These are phyloP conservation scores for Sibirionetta formosa DNA, from an alignment of 2,797 vertebrate species.

Conservation along the genomic window DNA sequence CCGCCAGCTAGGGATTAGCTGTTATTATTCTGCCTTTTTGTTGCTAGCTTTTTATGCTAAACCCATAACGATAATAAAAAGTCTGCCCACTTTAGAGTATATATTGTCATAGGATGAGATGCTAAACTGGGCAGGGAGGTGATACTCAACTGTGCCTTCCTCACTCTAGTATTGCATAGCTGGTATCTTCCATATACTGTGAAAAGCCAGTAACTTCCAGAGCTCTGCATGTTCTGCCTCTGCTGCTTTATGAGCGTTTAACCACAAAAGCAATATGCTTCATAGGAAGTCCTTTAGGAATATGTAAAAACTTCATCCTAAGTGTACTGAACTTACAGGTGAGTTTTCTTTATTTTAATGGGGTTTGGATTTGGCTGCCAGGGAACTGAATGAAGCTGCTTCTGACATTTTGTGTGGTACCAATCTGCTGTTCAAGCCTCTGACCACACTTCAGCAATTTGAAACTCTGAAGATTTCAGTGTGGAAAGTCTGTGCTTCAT, in stretches of 20 bases:
- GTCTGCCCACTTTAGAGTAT: not conserved
- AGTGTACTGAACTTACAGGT: not conserved
- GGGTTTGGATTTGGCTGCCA: slow-evolving; percentile 16
- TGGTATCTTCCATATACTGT: not conserved
- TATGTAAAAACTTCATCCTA: not conserved
- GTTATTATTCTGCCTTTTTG: slow-evolving; percentile 32
- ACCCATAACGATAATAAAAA: not conserved
- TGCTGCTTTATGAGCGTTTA: not conserved
- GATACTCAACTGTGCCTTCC: not conserved
- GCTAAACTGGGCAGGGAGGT: not conserved
- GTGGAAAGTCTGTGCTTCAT: slow-evolving; percentile 43
- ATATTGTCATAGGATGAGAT: not conserved
- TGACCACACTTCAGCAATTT: not conserved
- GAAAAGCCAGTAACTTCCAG: not conserved
- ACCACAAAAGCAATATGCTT: not conserved
- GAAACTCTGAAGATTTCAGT: slow-evolving; percentile 16
- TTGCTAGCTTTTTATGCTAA: slow-evolving; percentile 14
- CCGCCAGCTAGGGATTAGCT: slow-evolving; percentile 40
- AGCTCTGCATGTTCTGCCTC: not conserved
- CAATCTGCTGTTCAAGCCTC: not conserved
- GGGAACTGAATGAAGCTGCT: not conserved
- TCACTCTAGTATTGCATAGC: not conserved
- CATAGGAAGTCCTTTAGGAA: not conserved
- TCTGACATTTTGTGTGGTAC: not conserved
- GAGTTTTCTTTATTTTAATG: not conserved